phyloP scores from a whole-genome alignment of 2,888 invertebrate genomes.

The Vesta saturnalis region DNA sequence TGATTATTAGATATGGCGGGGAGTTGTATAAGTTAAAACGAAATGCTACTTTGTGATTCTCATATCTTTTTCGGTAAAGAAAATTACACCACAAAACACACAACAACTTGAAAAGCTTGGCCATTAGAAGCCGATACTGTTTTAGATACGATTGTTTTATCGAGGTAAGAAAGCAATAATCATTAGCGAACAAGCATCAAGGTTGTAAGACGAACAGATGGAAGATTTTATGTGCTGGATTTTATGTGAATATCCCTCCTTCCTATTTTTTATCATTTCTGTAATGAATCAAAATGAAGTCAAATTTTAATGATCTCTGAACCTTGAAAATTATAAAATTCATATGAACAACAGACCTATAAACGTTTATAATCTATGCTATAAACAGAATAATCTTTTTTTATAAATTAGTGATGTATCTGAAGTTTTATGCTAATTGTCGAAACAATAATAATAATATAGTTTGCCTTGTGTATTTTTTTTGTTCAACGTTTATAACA shows the following conservation, averaged over 20 bases:
- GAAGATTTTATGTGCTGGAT: slow-evolving; percentile 4
- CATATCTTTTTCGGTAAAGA: background rate
- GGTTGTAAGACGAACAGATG: slow-evolving; percentile 18
- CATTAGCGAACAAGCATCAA: slow-evolving; percentile 48
- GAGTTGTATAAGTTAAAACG: background rate
- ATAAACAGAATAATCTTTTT: too few relatives aligned
- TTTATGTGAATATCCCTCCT: slow-evolving; percentile 2
- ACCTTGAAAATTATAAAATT: too few relatives aligned
- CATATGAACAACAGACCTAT: too few relatives aligned
- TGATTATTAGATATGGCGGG: background rate
- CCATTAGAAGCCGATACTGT: slow-evolving; percentile 55
- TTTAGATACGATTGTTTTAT: slow-evolving; percentile 58
- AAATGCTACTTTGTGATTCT: background rate
- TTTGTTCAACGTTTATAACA: too few relatives aligned
- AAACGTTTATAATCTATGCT: too few relatives aligned
- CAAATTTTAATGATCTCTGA: too few relatives aligned
- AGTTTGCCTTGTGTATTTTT: too few relatives aligned
- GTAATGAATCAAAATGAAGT: too few relatives aligned
- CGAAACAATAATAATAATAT: too few relatives aligned
- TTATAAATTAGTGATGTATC: too few relatives aligned
- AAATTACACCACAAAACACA: slow-evolving; percentile 46
- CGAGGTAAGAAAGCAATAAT: slow-evolving; percentile 53
- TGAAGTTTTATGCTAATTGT: too few relatives aligned
- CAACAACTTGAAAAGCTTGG: slow-evolving; percentile 45
- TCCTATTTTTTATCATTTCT: too few relatives aligned